Base-by-base conservation (phyloP, 1,140 invertebrate species). In the Drosophila jambulina region DNA sequence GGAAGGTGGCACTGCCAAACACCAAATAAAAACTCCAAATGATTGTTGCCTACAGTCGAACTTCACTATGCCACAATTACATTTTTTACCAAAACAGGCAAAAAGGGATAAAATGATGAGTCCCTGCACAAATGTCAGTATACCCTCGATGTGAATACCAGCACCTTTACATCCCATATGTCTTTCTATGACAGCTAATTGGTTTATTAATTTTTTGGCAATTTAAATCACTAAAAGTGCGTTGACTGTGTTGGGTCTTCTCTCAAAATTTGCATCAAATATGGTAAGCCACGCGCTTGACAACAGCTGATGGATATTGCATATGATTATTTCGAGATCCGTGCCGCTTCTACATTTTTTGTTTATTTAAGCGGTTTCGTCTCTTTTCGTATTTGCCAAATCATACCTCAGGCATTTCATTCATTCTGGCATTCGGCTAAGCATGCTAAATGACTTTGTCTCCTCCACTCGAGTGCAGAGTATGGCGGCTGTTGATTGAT, bases 391-490 rank as follows among this genome's bases (percentile, higher is more conserved):
- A 29, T 40, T 49, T n/a, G 79, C 56, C 79, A 64, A 79, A 69
- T 86, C 83, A 86, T 53, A 46, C 32, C 32, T 80, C 76, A 59
- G 83, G 83, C 53, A 86, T 86, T 79, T 61, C 70, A 56, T 60
- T 81, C 38, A 69, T 72, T 75, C 43, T 72, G 34, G 27, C 21
- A 38, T 29, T 25, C 59, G 42, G n/a, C 45, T 23, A 5, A 23
- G 38, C 43, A 75, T 84, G 72, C 65, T 80, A 80, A 84, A 76
- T 48, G 38, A 17, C 32, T 38, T 54, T 57, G 25, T n/a, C 19
- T 43, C 54, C 32, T 21, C n/a, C 13, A 25, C 71, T 51, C 36
- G 49, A 61, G 64, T 43, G 43, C 38, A 49, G 57, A 75, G 15
- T 38, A n/a, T 36, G 21, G 57, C 78, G 49, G 56, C 42, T 64